Percentiles rank a stretch among this genome's conserved stretches.
These are phyloP conservation scores for Hydriomena furcata DNA, from an alignment of 2,888 invertebrate species.

Conservation along the genomic window DNA sequence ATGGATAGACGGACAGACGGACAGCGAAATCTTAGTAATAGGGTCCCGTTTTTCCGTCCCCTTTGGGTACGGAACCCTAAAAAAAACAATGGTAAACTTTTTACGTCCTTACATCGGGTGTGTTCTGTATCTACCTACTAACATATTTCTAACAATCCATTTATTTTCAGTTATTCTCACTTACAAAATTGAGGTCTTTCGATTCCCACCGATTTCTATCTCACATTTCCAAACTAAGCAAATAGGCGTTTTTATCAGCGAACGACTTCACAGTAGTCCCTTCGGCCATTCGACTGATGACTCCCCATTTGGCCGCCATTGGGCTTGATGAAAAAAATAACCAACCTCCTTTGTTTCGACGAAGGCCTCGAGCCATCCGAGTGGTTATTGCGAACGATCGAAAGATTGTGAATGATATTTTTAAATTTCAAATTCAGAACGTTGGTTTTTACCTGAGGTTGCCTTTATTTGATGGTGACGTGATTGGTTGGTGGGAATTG, in stretches of 20 bases:
- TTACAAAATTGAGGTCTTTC: neutral
- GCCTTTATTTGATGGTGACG: neutral
- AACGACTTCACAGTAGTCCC: constrained; percentile 30
- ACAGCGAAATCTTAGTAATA: too few species aligned
- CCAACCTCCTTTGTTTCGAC: constrained; percentile 34
- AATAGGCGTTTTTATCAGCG: constrained; percentile 22
- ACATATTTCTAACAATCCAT: too few species aligned
- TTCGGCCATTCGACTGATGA: constrained; percentile 36
- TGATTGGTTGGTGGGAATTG: constrained; percentile 5
- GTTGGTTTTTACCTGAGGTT: constrained; percentile 11
- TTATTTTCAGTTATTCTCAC: constrained; percentile 3
- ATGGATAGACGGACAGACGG: too few species aligned
- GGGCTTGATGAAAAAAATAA: constrained; percentile 40
- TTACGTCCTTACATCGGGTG: too few species aligned
- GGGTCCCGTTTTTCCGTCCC: too few species aligned
- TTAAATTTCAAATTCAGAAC: constrained; percentile 29
- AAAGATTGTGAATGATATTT: constrained; percentile 22
- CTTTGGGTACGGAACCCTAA: too few species aligned
- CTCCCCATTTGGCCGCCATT: constrained; percentile 36
- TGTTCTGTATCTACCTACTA: too few species aligned
- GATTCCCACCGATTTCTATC: constrained; percentile 22
- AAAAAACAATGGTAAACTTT: too few species aligned
- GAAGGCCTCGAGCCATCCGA: constrained; percentile 14
- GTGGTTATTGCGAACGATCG: constrained; percentile 19
- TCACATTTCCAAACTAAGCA: constrained; percentile 23